Conservation (phyloP, 2,888 invertebrate species). For the Isotomurus palustris region DNA sequence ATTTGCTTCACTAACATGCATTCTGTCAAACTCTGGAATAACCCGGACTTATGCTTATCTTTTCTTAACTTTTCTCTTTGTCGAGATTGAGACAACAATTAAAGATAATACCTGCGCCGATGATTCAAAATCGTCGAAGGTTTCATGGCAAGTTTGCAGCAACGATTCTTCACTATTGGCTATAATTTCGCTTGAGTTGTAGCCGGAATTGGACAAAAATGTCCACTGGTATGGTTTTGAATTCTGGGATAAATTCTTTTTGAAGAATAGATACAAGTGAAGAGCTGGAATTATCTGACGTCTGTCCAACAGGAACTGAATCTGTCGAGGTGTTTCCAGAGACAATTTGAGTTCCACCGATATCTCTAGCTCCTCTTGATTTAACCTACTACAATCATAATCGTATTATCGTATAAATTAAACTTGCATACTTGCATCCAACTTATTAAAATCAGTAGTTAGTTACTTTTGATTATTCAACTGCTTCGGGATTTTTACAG, state of each 20-base stretch:
- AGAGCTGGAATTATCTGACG: slow-evolving; percentile 29
- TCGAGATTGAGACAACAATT: neutral
- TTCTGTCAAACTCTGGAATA: slow-evolving; percentile 39
- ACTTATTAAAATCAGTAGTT: too few relatives aligned
- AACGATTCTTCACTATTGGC: slow-evolving; percentile 23
- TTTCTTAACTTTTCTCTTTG: neutral
- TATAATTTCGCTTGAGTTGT: slow-evolving; percentile 13
- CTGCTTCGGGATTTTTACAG: neutral
- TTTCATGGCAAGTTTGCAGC: slow-evolving; percentile 20
- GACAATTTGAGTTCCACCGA: slow-evolving; percentile 38
- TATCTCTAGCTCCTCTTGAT: slow-evolving; percentile 35
- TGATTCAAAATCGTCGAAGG: slow-evolving; percentile 26
- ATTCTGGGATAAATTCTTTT: slow-evolving; percentile 11
- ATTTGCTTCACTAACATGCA: slow-evolving; percentile 35
- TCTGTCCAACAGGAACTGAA: slow-evolving; percentile 32
- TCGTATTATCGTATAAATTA: neutral
- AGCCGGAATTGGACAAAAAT: slow-evolving; percentile 22
- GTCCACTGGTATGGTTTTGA: slow-evolving; percentile 30
- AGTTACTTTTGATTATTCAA: neutral
- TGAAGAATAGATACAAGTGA: slow-evolving; percentile 34
- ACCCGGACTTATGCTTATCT: too few relatives aligned
- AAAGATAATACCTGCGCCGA: slow-evolving; percentile 23
- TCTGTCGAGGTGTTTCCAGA: slow-evolving; percentile 35
- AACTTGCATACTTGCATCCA: too few relatives aligned
- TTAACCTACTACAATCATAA: slow-evolving; percentile 13